A percentile compares a stretch with the other conserved stretches of the same genome.
These are phyloP conservation scores for Euphonia xanthogaster DNA, from an alignment of 2,797 vertebrate species.

Conservation along the genomic window DNA sequence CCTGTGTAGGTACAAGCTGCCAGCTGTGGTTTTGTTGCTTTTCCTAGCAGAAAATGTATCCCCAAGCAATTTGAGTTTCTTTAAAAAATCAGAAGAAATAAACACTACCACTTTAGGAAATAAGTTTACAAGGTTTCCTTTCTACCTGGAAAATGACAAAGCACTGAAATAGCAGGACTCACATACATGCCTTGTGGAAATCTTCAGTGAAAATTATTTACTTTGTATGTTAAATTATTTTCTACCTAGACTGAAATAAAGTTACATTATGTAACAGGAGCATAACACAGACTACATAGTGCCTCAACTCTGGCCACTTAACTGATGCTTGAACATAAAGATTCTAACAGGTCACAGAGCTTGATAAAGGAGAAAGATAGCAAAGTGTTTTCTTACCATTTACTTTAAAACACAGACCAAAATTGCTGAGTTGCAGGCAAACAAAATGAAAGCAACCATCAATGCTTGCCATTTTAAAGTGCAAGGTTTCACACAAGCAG, in stretches of 20 bases:
- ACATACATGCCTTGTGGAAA: accelerated
- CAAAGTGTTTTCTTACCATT: neutral
- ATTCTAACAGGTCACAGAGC: neutral
- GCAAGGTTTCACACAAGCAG: neutral
- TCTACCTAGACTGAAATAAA: neutral
- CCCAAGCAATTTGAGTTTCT: neutral
- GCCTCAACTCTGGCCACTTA: neutral
- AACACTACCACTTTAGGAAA: neutral
- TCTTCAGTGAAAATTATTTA: neutral
- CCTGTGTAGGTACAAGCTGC: neutral
- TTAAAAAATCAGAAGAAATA: neutral
- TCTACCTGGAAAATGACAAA: neutral
- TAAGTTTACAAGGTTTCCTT: neutral
- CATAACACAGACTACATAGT: accelerated
- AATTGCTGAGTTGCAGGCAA: neutral
- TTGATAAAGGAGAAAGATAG: neutral
- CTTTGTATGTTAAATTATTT: neutral
- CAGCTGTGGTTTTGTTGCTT: neutral
- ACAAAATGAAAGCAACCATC: neutral
- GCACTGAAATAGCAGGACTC: neutral
- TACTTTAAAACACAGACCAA: neutral
- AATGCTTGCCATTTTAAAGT: neutral
- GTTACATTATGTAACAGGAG: neutral
- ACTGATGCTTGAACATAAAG: neutral
- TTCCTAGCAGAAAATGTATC: neutral